phyloP scores from a whole-genome alignment of 2,113 vertebrate genomes.

The Globicephala melas region DNA sequence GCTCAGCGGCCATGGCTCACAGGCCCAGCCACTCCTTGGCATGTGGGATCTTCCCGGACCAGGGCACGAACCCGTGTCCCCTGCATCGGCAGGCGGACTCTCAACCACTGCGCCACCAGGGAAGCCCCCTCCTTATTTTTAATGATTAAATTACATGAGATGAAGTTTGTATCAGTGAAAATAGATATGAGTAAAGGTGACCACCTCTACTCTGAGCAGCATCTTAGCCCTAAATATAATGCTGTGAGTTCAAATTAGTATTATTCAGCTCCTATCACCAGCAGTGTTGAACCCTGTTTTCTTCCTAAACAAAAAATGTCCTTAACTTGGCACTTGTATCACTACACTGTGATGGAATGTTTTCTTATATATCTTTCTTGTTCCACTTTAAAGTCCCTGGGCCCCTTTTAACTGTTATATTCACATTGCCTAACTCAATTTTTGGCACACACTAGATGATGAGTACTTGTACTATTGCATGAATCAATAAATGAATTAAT shows the following conservation, averaged over 20 bases:
- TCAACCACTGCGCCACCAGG: too few species aligned
- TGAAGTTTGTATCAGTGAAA: not conserved
- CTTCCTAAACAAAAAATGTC: not conserved
- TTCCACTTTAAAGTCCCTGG: not conserved
- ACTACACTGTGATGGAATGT: not conserved
- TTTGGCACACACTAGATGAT: not conserved
- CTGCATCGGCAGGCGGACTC: too few species aligned
- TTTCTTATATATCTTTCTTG: not conserved
- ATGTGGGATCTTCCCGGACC: too few species aligned
- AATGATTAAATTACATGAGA: not conserved
- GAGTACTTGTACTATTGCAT: not conserved
- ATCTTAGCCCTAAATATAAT: not conserved
- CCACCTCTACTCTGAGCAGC: not conserved
- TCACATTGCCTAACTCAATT: not conserved
- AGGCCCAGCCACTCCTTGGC: too few species aligned
- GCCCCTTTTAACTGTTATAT: not conserved
- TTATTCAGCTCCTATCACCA: not conserved
- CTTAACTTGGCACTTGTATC: not conserved
- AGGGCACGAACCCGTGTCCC: too few species aligned
- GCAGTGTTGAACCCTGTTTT: not conserved
- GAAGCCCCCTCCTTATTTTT: not conserved
- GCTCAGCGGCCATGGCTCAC: too few species aligned
- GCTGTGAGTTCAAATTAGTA: not conserved
- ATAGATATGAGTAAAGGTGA: not conserved
- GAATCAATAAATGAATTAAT: not conserved